Conservation (phyloP, 2,888 invertebrate species). For the Drosophila monieri region DNA sequence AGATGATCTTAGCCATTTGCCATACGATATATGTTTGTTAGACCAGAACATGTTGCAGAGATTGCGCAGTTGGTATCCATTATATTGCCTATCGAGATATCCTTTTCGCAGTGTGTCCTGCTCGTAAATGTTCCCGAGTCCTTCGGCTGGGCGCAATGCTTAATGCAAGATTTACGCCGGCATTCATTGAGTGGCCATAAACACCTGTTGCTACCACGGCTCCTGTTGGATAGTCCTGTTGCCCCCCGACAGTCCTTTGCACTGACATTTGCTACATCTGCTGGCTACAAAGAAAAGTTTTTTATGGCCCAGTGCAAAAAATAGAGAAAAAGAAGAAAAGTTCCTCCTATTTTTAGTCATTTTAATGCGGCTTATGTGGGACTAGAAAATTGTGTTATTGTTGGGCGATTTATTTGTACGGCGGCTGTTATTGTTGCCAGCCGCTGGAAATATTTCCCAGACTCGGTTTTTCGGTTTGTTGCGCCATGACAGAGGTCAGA, state of each 20-base stretch:
- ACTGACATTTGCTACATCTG: slow-evolving; percentile 38
- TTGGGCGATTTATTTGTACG: slow-evolving; percentile 23
- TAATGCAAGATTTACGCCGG: slow-evolving; percentile 76
- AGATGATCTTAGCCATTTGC: too few species aligned
- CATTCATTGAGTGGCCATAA: slow-evolving; percentile 69
- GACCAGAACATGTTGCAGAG: slow-evolving; percentile 66
- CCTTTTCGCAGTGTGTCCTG: slow-evolving; percentile 4
- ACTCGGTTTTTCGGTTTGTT: slow-evolving; percentile 14
- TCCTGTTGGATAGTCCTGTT: slow-evolving; percentile 20
- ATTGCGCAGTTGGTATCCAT: slow-evolving; percentile 46
- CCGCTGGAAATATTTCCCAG: slow-evolving; percentile 29
- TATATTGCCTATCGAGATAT: slow-evolving; percentile 16
- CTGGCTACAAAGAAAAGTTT: slow-evolving; percentile 52
- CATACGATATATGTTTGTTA: too few species aligned
- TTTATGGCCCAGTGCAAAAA: slow-evolving; percentile 37
- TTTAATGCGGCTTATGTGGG: slow-evolving; percentile 41
- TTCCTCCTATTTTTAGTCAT: slow-evolving; percentile 39
- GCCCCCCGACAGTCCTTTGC: not conserved
- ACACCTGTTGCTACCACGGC: slow-evolving; percentile 64
- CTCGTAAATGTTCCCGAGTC: slow-evolving; percentile 56
- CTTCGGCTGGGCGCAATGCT: slow-evolving; percentile 47
- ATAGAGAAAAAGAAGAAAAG: slow-evolving; percentile 12
- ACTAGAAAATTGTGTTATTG: slow-evolving; percentile 34
- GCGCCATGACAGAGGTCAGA: slow-evolving; percentile 19
- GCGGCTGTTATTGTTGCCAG: slow-evolving; percentile 26